These are phyloP conservation scores for Zingel zingel DNA, from an alignment of 2,113 vertebrate genomes.

Conservation along the genomic window DNA sequence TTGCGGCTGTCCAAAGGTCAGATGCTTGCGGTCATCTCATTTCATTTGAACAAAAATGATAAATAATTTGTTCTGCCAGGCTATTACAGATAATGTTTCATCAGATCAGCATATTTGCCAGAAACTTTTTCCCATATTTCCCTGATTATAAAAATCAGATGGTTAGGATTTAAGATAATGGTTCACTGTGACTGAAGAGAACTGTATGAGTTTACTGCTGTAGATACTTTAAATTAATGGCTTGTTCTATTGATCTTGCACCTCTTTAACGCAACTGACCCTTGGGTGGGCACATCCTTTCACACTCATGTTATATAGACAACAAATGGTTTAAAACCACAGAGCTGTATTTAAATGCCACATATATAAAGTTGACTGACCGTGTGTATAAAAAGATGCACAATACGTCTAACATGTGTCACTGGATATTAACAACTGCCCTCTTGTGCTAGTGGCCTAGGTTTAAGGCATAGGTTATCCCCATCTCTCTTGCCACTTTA, in stretches of 20 bases:
- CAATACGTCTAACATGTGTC: background rate
- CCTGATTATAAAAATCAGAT: background rate
- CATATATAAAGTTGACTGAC: background rate
- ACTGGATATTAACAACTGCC: background rate
- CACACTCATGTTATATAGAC: background rate
- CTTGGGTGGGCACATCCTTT: background rate
- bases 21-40: background rate
- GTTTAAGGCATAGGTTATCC: background rate
- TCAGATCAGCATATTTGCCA: conserved; percentile 8
- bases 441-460: background rate
- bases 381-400: background rate
- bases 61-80: conserved; percentile 4
- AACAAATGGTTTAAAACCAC: background rate
- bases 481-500: background rate
- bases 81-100: background rate
- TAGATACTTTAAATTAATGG: background rate
- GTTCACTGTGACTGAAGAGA: background rate
- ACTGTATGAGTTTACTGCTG: background rate
- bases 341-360: background rate
- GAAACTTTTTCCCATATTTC: background rate
- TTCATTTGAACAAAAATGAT: background rate
- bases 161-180: background rate
- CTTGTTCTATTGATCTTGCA: background rate
- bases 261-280: background rate
- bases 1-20: background rate